Conservation (phyloP, 2,113 vertebrate species). For the Varanus komodoensis region DNA sequence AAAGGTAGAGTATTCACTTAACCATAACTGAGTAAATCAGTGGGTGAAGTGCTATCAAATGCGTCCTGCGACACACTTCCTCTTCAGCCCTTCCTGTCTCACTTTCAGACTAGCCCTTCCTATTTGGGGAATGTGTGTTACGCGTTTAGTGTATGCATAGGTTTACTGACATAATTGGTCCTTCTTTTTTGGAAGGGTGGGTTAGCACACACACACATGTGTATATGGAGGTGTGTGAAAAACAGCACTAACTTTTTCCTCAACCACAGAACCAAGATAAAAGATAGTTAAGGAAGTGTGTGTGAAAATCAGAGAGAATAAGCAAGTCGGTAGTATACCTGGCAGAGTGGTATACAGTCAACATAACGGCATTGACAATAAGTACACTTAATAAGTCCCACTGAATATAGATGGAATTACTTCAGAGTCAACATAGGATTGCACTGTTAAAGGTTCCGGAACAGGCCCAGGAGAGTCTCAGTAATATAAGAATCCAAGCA, state of each 20-base stretch:
- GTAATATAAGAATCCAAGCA: too few species aligned
- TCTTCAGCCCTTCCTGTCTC: not conserved
- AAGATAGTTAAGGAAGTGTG: not conserved
- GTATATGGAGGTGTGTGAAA: not conserved
- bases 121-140: too few species aligned
- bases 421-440: not conserved
- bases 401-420: not conserved
- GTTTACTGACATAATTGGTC: not conserved
- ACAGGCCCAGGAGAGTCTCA: not conserved
- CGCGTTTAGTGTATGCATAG: not conserved
- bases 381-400: not conserved
- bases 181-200: not conserved
- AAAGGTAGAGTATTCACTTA: constrained; percentile 50
- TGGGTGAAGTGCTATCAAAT: not conserved
- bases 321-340: not conserved
- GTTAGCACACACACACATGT: not conserved
- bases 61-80: not conserved
- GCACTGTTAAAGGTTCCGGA: not conserved
- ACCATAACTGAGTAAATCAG: not conserved
- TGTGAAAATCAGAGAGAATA: not conserved
- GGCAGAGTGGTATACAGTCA: not conserved
- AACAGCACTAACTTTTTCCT: too few species aligned
- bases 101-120: not conserved
- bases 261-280: not conserved
- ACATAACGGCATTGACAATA: not conserved